Evolutionary conservation across 2,888 invertebrate species (phyloP).

Genomic region (Patella caerulea): DNA sequence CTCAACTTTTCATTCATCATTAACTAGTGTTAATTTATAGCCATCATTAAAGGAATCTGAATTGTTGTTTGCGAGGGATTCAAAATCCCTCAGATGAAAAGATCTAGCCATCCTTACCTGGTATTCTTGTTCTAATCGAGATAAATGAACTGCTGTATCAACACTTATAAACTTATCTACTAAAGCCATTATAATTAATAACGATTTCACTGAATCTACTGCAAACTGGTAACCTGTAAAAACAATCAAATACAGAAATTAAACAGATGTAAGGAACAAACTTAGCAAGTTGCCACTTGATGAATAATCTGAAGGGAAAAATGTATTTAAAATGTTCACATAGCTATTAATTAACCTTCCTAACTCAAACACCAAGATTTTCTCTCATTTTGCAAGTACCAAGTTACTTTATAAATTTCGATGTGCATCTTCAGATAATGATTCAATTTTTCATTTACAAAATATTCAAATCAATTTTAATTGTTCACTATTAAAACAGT

Average conservation of each 20-base stretch:
- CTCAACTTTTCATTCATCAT: too few relatives aligned
- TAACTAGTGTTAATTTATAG: background rate
- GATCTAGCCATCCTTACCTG: slow-evolving; percentile 77
- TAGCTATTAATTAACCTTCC: too few relatives aligned
- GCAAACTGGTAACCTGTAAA: slow-evolving; percentile 83
- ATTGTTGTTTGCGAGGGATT: background rate
- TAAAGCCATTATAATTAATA: slow-evolving; percentile 87
- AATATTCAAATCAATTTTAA: too few relatives aligned
- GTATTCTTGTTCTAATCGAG: slow-evolving; percentile 92
- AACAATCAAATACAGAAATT: background rate
- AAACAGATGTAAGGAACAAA: background rate
- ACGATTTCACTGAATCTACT: slow-evolving; percentile 90
- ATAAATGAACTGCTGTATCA: slow-evolving; percentile 85
- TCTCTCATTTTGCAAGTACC: too few relatives aligned
- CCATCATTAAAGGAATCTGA: background rate
- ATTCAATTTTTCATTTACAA: too few relatives aligned
- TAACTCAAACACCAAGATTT: too few relatives aligned
- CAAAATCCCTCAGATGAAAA: background rate
- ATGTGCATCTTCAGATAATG: too few relatives aligned
- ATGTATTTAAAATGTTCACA: too few relatives aligned
- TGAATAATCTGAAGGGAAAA: too few relatives aligned
- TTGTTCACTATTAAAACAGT: too few relatives aligned
- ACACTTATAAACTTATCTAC: slow-evolving; percentile 83
- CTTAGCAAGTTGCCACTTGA: too few relatives aligned
- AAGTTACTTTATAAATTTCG: too few relatives aligned